Evolutionary conservation across 2,113 vertebrate genomes (phyloP).

Genomic region (Macrotus californicus): DNA sequence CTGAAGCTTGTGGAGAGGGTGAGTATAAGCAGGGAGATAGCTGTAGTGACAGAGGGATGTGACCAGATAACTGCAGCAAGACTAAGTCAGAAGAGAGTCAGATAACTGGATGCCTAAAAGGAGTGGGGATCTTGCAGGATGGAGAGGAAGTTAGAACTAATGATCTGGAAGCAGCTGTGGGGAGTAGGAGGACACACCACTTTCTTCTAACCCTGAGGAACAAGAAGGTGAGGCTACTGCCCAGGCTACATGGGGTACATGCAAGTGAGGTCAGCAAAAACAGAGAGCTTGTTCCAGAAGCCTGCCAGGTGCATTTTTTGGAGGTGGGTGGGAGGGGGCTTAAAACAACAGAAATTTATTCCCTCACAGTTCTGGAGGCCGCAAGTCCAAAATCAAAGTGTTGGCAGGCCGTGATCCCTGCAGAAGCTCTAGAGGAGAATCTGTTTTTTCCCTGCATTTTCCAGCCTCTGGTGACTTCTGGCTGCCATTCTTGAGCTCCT

Average conservation of each 20-base stretch:
- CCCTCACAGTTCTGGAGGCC: background rate
- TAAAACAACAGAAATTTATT: background rate
- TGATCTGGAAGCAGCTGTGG: no score
- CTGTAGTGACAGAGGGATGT: background rate
- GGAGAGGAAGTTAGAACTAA: background rate
- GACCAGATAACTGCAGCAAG: background rate
- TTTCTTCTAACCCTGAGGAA: no score
- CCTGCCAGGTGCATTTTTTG: no score
- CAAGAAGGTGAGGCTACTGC: no score
- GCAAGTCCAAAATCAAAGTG: background rate
- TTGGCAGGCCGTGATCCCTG: background rate
- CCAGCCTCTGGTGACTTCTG: background rate
- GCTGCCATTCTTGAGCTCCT: background rate
- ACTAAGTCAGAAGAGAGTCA: background rate
- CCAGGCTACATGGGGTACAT: background rate
- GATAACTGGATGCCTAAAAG: background rate
- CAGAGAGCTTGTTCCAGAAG: background rate
- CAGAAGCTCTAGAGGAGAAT: background rate
- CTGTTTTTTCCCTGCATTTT: no score
- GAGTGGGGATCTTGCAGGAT: background rate
- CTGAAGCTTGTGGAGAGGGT: background rate
- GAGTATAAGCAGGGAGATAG: background rate
- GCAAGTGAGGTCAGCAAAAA: background rate
- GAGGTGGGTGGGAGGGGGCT: fast-evolving
- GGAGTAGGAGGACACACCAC: no score